These are phyloP conservation scores for Psittacula cyanocephala DNA, from an alignment of 2,113 vertebrate species.

Conservation along the genomic window DNA sequence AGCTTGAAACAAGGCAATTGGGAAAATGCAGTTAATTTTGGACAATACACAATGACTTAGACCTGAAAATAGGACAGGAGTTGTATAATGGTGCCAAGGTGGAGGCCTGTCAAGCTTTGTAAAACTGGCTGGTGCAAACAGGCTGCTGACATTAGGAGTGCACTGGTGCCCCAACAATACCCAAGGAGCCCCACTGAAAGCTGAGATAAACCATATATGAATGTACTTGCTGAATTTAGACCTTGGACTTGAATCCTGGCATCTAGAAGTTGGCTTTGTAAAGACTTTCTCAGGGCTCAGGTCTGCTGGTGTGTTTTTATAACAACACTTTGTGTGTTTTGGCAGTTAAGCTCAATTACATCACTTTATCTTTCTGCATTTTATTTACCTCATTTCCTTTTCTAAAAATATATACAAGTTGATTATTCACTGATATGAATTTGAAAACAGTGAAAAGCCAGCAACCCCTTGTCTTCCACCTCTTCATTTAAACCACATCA, in stretches of 20 bases:
- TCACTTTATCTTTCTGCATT: slow-evolving; percentile 39
- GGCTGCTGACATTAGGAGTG: not conserved
- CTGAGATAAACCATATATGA: not conserved
- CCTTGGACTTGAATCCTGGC: not conserved
- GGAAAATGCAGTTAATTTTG: not conserved
- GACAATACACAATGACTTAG: accelerated
- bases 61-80: not conserved
- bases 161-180: accelerated
- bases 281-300: not conserved
- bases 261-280: not conserved
- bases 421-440: not conserved
- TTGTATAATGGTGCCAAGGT: not conserved
- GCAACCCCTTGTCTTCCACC: not conserved
- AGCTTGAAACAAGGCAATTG: not conserved
- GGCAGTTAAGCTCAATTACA: slow-evolving; percentile 30
- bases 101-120: not conserved
- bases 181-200: not conserved
- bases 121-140: not conserved
- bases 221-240: not conserved
- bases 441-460: slow-evolving; percentile 9
- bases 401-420: slow-evolving; percentile 12
- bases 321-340: slow-evolving; percentile 10
- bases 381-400: slow-evolving; percentile 46
- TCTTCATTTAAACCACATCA: not conserved
- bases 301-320: slow-evolving; percentile 23